Evolutionary conservation across 2,113 vertebrate species (phyloP).

Genomic region (Ranitomeya variabilis): DNA sequence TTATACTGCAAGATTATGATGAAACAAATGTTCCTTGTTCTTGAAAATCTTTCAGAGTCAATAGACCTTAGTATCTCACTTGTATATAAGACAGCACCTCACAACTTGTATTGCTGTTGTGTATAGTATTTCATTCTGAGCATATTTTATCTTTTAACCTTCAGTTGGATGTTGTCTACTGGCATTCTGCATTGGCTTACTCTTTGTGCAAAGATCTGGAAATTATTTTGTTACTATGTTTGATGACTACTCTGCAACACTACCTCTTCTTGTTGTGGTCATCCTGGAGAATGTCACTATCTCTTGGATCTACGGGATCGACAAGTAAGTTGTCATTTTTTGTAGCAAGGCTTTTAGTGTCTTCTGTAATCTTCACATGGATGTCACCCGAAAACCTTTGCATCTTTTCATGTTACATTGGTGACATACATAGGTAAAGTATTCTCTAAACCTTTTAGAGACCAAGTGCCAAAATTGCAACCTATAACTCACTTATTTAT

Average conservation of each 20-base stretch:
- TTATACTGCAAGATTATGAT: too few species aligned
- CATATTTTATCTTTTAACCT: conserved; percentile 57
- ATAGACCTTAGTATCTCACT: not conserved
- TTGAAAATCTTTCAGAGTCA: too few species aligned
- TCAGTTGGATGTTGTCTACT: conserved; percentile 87
- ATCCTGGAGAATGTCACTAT: conserved; percentile 92
- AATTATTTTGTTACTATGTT: conserved; percentile 98
- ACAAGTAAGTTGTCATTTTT: conserved; percentile 80
- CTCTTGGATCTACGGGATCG: conserved; percentile 90
- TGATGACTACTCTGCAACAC: conserved; percentile 94
- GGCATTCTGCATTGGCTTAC: conserved; percentile 89
- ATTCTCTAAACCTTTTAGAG: too few species aligned
- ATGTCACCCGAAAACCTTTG: too few species aligned
- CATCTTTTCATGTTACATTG: too few species aligned
- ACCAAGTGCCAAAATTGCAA: too few species aligned
- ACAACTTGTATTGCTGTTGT: not conserved
- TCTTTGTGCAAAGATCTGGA: conserved; percentile 95
- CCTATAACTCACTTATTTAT: too few species aligned
- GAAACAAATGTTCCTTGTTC: too few species aligned
- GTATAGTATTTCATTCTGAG: not conserved
- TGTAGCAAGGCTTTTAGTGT: not conserved
- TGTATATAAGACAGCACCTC: not conserved
- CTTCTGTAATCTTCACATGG: too few species aligned
- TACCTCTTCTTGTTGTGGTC: conserved; percentile 92
- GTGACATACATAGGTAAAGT: too few species aligned